Evolutionary conservation across 2,113 vertebrate genomes (phyloP).

Genomic region (Eudyptes chrysolophus): DNA sequence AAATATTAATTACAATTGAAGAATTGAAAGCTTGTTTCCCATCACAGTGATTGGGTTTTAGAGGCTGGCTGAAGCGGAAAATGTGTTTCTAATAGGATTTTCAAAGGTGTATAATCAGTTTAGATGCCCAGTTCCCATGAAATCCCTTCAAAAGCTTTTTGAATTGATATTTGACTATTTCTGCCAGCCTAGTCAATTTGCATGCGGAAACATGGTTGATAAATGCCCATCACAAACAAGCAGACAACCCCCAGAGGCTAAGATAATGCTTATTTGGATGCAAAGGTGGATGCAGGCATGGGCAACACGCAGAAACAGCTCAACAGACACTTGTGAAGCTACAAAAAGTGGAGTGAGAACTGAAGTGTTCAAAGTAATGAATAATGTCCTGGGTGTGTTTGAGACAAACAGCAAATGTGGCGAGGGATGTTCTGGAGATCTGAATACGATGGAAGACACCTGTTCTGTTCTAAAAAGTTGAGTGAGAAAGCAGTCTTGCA

Average conservation of each 20-base stretch:
- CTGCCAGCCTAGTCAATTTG: slow-evolving; percentile 1
- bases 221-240: background rate
- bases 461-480: background rate
- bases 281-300: background rate
- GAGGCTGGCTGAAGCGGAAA: background rate
- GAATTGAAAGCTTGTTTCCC: background rate
- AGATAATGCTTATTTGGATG: background rate
- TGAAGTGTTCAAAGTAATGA: background rate
- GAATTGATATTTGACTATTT: background rate
- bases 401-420: background rate
- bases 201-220: background rate
- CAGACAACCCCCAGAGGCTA: background rate
- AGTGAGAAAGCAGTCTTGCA: background rate
- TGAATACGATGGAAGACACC: background rate
- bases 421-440: background rate
- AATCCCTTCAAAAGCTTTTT: slow-evolving; percentile 42
- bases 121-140: slow-evolving; percentile 7
- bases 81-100: slow-evolving; percentile 45
- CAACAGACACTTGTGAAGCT: background rate
- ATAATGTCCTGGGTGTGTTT: background rate
- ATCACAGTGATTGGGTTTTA: background rate
- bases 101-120: slow-evolving; percentile 25
- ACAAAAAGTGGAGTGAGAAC: background rate
- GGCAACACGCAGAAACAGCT: background rate
- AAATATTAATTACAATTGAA: background rate